A percentile compares a stretch with the other conserved stretches of the same genome.
These are phyloP conservation scores for Ostrea edulis DNA, from an alignment of 1,140 invertebrate species.

Conservation along the genomic window DNA sequence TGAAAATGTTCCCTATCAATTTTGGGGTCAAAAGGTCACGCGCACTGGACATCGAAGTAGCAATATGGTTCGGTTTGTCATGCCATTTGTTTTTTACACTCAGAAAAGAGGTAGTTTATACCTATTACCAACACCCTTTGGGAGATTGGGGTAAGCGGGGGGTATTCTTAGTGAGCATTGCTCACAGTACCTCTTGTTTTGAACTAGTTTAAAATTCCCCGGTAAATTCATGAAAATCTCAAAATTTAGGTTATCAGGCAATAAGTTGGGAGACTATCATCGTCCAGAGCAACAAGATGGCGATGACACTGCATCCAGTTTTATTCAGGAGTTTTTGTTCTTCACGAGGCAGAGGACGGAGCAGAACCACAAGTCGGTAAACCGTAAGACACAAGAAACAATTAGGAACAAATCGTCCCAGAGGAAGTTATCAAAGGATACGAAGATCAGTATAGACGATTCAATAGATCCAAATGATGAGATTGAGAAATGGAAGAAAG, in stretches of 20 bases:
- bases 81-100: too few relatives aligned
- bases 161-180: too few relatives aligned
- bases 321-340: constrained; percentile 25
- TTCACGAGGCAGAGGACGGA: neutral
- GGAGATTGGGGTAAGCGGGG: too few relatives aligned
- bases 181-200: too few relatives aligned
- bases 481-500: neutral
- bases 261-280: neutral
- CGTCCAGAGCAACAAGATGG: neutral
- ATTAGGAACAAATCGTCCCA: neutral
- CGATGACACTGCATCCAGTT: neutral
- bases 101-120: too few relatives aligned
- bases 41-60: too few relatives aligned
- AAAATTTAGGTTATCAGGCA: neutral
- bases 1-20: too few relatives aligned
- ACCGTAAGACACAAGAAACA: neutral
- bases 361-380: neutral
- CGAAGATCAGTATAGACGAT: neutral
- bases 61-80: too few relatives aligned
- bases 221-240: neutral
- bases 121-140: too few relatives aligned
- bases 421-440: neutral
- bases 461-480: constrained; percentile 20
- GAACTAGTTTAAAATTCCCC: too few relatives aligned
- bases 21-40: too few relatives aligned